Evolutionary conservation across 2,797 vertebrate species (phyloP).

Genomic region (Silurus aristotelis): DNA sequence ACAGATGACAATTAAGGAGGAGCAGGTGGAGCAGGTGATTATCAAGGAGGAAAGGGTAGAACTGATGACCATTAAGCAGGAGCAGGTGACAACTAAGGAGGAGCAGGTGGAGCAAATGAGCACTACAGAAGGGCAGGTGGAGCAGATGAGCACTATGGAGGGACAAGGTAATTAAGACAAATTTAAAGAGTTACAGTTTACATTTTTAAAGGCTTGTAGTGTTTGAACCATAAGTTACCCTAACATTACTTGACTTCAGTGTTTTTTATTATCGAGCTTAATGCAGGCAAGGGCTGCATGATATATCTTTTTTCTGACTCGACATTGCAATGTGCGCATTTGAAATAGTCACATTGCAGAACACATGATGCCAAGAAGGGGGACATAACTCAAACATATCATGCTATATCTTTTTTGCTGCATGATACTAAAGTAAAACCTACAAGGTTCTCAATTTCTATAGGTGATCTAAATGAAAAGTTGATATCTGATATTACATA

Average conservation of each 20-base stretch:
- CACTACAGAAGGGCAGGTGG: background rate
- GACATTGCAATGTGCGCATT: constrained; percentile 5
- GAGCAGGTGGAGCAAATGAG: background rate
- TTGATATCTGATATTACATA: background rate
- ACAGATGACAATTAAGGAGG: too few relatives aligned
- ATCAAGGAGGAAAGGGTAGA: background rate
- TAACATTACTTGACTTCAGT: constrained; percentile 10
- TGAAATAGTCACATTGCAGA: constrained; percentile 16
- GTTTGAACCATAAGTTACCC: constrained; percentile 8
- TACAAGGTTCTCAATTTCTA: background rate
- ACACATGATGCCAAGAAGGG: constrained; percentile 14
- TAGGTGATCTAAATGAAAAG: background rate
- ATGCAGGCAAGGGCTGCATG: background rate
- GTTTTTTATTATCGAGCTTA: background rate
- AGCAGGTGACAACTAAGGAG: background rate
- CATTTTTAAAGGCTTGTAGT: constrained; percentile 1
- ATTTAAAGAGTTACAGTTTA: constrained; percentile 9
- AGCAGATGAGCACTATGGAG: background rate
- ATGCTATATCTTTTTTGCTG: background rate
- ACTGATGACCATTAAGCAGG: background rate
- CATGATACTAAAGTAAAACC: background rate
- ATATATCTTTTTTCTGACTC: constrained; percentile 1
- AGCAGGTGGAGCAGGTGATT: too few relatives aligned
- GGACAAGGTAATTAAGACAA: constrained; percentile 12
- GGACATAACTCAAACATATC: background rate